Percentiles rank a stretch among this genome's conserved stretches.
Evolutionary conservation across 2,797 vertebrate genomes (phyloP).

Genomic region (Falco rusticolus): DNA sequence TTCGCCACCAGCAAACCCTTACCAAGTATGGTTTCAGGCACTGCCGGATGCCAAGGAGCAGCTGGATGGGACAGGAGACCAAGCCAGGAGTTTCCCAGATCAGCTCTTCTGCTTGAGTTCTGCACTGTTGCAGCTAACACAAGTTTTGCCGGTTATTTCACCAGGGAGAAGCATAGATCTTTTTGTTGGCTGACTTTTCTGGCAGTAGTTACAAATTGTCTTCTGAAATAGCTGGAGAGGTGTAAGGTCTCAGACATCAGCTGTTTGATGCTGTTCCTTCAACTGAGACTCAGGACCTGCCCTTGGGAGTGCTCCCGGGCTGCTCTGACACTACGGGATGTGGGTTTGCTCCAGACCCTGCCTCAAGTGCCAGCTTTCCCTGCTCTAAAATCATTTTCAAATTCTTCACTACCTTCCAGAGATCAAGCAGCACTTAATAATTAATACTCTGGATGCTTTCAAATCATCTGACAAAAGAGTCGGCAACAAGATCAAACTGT

Average conservation of each 20-base stretch:
- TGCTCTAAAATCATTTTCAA: not conserved
- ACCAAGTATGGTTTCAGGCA: not conserved
- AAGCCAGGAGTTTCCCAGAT: not conserved
- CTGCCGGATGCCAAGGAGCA: not conserved
- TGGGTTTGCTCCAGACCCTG: not conserved
- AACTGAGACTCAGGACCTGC: not conserved
- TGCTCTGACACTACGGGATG: not conserved
- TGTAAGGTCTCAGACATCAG: slow-evolving; percentile 3
- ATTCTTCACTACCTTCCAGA: not conserved
- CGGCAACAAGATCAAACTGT: not conserved
- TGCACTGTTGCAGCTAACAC: not conserved
- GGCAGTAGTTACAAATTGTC: slow-evolving; percentile 36
- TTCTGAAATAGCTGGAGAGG: slow-evolving; percentile 41
- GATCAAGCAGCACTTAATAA: not conserved
- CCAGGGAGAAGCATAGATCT: not conserved
- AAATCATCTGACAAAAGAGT: not conserved
- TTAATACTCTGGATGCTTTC: not conserved
- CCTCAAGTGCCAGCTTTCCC: not conserved
- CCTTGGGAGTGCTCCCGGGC: not conserved
- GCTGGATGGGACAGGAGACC: not conserved
- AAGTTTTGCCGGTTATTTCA: slow-evolving; percentile 2
- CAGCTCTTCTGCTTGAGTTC: not conserved
- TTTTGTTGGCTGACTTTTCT: not conserved
- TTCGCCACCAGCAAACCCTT: not conserved
- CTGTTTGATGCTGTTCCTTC: not conserved